A percentile compares a stretch with the other conserved stretches of the same genome.
Evolutionary conservation across 1,140 invertebrate genomes (phyloP).

Genomic region (Camponotus pennsylvanicus): DNA sequence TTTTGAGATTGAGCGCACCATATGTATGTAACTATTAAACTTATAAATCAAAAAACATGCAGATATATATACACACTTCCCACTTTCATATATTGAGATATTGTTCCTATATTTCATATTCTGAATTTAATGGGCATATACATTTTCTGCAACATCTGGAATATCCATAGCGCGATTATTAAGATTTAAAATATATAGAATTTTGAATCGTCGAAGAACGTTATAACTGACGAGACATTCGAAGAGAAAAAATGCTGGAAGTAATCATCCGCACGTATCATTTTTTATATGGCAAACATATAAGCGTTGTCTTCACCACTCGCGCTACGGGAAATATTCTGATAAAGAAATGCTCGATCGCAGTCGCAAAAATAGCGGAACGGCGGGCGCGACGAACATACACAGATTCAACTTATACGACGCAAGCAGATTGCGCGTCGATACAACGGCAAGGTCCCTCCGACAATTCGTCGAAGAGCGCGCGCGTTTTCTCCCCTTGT

Average conservation of each 20-base stretch:
- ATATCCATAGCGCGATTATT: neutral
- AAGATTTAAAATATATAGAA: neutral
- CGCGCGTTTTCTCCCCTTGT: neutral
- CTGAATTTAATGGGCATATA: neutral
- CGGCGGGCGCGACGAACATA: too few species aligned
- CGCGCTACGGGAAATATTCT: neutral
- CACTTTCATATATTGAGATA: neutral
- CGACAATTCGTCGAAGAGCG: slow-evolving; percentile 24
- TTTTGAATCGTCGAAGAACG: neutral
- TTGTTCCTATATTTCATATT: neutral
- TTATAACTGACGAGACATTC: neutral
- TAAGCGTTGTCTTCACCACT: neutral
- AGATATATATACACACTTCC: neutral
- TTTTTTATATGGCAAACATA: neutral
- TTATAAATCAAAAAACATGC: neutral
- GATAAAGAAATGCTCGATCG: slow-evolving; percentile 23
- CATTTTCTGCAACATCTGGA: neutral
- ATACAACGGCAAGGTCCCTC: slow-evolving; percentile 12
- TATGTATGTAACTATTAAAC: neutral
- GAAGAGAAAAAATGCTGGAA: neutral
- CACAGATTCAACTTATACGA: neutral
- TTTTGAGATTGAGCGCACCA: neutral
- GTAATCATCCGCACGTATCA: neutral
- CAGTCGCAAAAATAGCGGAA: neutral
- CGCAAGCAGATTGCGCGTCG: slow-evolving; percentile 13